Evolutionary conservation across 2,113 vertebrate species (phyloP).

Genomic region (Crotophaga sulcirostris): DNA sequence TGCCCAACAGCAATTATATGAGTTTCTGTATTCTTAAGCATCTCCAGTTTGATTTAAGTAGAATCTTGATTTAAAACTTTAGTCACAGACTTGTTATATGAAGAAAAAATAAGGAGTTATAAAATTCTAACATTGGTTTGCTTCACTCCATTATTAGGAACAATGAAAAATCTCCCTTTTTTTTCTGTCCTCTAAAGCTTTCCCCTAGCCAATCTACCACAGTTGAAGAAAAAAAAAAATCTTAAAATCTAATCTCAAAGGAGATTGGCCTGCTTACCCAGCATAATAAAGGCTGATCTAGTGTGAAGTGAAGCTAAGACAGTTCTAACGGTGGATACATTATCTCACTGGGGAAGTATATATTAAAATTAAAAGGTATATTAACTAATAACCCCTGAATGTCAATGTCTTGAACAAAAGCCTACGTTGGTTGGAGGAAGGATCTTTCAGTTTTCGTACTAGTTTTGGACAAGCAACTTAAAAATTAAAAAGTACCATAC

Average conservation of each 20-base stretch:
- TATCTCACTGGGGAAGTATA: neutral
- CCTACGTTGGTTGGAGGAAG: neutral
- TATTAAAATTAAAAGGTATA: neutral
- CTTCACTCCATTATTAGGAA: conserved; percentile 39
- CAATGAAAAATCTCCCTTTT: conserved; percentile 47
- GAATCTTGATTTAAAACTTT: neutral
- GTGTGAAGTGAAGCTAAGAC: conserved; percentile 45
- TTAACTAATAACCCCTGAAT: neutral
- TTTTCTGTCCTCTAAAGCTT: neutral
- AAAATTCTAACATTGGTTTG: conserved; percentile 23
- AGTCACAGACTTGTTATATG: neutral
- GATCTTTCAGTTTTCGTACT: neutral
- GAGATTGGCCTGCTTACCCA: conserved; percentile 37
- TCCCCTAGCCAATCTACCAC: neutral
- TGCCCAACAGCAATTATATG: neutral
- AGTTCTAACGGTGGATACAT: neutral
- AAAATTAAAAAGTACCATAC: neutral
- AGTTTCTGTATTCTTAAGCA: neutral
- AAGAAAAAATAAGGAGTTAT: conserved; percentile 21
- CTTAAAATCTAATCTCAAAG: conserved; percentile 54
- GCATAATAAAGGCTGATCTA: conserved; percentile 37
- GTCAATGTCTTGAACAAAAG: neutral
- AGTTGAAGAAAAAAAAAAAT: neutral
- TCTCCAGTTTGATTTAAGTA: neutral
- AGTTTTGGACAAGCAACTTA: neutral